Evolutionary conservation across 2,888 invertebrate species (phyloP).

Genomic region (Nowickia ferox): DNA sequence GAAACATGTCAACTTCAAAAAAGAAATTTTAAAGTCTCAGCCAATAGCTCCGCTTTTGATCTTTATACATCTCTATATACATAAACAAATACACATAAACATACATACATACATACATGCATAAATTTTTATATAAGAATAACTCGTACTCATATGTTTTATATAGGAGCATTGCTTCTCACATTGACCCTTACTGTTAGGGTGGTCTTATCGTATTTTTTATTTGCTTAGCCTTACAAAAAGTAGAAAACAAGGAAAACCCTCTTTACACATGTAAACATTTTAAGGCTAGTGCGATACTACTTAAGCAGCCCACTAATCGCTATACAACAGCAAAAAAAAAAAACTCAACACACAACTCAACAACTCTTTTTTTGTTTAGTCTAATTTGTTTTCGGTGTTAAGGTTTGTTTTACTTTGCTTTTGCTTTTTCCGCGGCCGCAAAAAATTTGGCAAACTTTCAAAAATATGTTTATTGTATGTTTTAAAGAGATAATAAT

Average conservation of each 20-base stretch:
- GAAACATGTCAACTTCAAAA: neutral
- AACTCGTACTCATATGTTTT: neutral
- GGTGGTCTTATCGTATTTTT: neutral
- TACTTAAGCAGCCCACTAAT: constrained; percentile 66
- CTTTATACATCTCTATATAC: neutral
- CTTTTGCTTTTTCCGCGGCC: neutral
- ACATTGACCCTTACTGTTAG: constrained; percentile 10
- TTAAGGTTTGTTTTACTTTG: constrained; percentile 8
- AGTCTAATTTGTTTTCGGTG: constrained; percentile 15
- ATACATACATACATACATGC: neutral
- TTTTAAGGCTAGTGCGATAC: constrained; percentile 72
- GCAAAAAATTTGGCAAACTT: constrained; percentile 56
- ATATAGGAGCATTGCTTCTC: neutral
- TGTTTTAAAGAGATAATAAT: constrained; percentile 48
- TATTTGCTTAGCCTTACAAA: neutral
- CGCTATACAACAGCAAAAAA: constrained; percentile 14
- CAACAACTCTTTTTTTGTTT: constrained; percentile 36
- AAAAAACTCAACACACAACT: constrained; percentile 18
- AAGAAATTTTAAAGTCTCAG: neutral
- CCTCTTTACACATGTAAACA: constrained; percentile 25
- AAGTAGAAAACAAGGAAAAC: neutral
- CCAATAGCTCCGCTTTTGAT: neutral
- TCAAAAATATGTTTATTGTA: constrained; percentile 55
- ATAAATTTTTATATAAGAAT: neutral
- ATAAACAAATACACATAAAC: neutral